Conservation (phyloP, 2,113 vertebrate genomes). For the mouse (Mus musculus) region GRCm39 chr1:123376501-123377000, state of each 20-base stretch:
- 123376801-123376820: background rate
- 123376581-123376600: too few species aligned
- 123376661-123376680: too few species aligned
- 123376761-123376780: background rate
- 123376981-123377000: background rate
- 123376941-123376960: background rate
- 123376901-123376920: background rate
- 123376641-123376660: too few species aligned
- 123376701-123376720: too few species aligned
- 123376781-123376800: background rate
- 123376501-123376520: background rate
- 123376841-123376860: background rate
- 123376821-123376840: background rate
- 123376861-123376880: background rate
- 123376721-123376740: too few species aligned
- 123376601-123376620: too few species aligned
- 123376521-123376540: background rate
- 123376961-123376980: background rate
- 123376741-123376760: too few species aligned
- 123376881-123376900: background rate
- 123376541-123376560: too few species aligned
- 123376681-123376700: too few species aligned
- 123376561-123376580: too few species aligned
- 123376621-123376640: too few species aligned
- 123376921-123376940: background rate